Conservation (phyloP, 2,888 invertebrate genomes). For the Leptinotarsa tumamoca region DNA sequence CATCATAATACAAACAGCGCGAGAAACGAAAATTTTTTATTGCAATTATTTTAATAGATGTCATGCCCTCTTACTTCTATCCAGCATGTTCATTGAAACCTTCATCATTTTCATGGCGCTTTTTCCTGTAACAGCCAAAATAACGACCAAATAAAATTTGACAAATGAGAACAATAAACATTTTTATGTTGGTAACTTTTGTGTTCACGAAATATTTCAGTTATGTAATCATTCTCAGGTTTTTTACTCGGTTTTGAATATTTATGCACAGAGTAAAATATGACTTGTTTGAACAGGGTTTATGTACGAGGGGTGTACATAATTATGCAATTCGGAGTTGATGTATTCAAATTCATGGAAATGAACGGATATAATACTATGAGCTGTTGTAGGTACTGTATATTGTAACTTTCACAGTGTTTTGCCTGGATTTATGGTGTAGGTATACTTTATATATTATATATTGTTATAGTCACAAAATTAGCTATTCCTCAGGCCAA, state of each 20-base stretch:
- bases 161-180: slow-evolving; percentile 20
- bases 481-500: background rate
- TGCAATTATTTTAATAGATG: background rate
- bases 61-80: background rate
- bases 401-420: slow-evolving; percentile 1
- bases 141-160: slow-evolving; percentile 22
- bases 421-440: background rate
- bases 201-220: slow-evolving; percentile 20
- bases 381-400: background rate
- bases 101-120: slow-evolving; percentile 9
- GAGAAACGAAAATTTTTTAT: background rate
- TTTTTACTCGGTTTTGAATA: slow-evolving; percentile 20
- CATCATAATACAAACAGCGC: background rate
- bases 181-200: slow-evolving; percentile 20
- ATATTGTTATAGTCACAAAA: background rate
- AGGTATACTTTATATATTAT: background rate
- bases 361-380: slow-evolving; percentile 7
- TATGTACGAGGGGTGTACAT: slow-evolving; percentile 20
- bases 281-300: slow-evolving; percentile 18
- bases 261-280: slow-evolving; percentile 15
- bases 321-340: slow-evolving; percentile 8
- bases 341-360: slow-evolving; percentile 10
- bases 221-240: slow-evolving; percentile 19
- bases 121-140: slow-evolving; percentile 14
- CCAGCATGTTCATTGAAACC: slow-evolving; percentile 16